Conservation (phyloP, 2,113 vertebrate genomes). For the Apaloderma vittatum region DNA sequence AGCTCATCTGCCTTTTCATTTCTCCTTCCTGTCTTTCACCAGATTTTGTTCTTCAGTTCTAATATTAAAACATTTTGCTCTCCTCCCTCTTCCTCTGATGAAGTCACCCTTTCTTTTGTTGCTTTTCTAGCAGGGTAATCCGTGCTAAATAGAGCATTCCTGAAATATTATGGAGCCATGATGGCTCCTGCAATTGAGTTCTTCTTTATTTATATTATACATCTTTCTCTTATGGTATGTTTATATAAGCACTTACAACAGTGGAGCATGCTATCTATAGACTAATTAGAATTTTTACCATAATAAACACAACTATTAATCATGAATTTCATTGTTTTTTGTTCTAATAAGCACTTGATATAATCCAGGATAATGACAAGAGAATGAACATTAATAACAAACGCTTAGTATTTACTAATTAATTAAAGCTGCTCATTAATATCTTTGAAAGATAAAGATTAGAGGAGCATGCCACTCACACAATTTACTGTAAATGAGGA, state of each 20-base stretch:
- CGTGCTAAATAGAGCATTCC: neutral
- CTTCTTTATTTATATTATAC: neutral
- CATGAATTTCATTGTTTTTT: neutral
- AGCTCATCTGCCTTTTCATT: constrained; percentile 22
- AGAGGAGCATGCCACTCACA: neutral
- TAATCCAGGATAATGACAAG: constrained; percentile 1
- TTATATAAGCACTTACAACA: neutral
- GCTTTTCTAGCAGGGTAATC: neutral
- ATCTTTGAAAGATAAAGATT: neutral
- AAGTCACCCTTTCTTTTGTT: neutral
- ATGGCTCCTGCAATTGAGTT: neutral
- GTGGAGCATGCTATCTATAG: neutral
- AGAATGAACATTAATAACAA: neutral
- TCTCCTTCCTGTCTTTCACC: neutral
- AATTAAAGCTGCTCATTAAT: neutral
- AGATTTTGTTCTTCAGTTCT: fast-evolving
- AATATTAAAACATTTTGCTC: neutral
- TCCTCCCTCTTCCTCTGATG: neutral
- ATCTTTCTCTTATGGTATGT: neutral
- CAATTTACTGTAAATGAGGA: constrained; percentile 15
- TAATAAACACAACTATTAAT: constrained; percentile 14
- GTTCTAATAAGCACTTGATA: neutral
- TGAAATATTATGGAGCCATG: neutral
- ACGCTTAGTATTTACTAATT: neutral
- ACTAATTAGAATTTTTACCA: constrained; percentile 38